Evolutionary conservation across 2,797 vertebrate genomes (phyloP).

Genomic region (Micromesistius poutassou): DNA sequence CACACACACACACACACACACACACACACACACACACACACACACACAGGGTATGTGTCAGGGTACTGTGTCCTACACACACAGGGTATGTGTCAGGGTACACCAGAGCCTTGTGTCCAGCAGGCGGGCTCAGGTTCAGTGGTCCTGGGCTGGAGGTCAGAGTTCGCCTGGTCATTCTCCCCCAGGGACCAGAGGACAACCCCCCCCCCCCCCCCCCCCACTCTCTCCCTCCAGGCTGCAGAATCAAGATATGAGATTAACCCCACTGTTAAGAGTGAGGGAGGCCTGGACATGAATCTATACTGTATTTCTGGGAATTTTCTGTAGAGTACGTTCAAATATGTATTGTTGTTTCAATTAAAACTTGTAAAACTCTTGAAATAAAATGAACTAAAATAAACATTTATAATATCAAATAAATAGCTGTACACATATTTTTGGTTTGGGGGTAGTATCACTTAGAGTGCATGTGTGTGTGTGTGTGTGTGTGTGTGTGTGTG

Average conservation of each 20-base stretch:
- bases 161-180: conserved; percentile 50
- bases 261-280: conserved; percentile 16
- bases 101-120: not conserved
- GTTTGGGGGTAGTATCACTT: no score
- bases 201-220: not conserved
- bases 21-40: no score
- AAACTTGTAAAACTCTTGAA: not conserved
- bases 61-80: no score
- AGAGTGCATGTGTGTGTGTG: no score
- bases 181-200: conserved; percentile 34
- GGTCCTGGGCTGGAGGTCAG: conserved; percentile 54
- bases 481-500: not conserved
- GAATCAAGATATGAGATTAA: conserved; percentile 22
- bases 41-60: no score
- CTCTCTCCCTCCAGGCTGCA: conserved; percentile 8
- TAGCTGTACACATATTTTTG: not conserved
- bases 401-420: not conserved
- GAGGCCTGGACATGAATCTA: not conserved
- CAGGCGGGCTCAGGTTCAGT: conserved; percentile 59
- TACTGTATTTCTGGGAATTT: no score
- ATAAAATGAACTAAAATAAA: not conserved
- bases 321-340: not conserved
- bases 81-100: no score
- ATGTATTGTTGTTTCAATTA: not conserved
- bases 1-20: no score